Evolutionary conservation across 2,888 invertebrate genomes (phyloP).

Genomic region (Aporophyla lueneburgensis): DNA sequence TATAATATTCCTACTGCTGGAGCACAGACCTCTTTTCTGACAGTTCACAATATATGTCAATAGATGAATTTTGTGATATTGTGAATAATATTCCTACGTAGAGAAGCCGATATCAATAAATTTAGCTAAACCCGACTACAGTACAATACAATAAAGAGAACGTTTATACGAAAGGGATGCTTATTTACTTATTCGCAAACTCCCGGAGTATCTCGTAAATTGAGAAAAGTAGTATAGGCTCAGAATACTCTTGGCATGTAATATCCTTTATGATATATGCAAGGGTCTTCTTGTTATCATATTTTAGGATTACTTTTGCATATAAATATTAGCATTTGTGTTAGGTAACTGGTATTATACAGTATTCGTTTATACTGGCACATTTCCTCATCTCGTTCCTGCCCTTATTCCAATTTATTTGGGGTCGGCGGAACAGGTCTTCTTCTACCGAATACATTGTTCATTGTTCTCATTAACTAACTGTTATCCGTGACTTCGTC

Average conservation of each 20-base stretch:
- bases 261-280: slow-evolving; percentile 53
- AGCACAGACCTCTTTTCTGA: too few relatives aligned
- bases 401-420: background rate
- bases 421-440: background rate
- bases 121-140: slow-evolving; percentile 9
- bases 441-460: background rate
- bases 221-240: slow-evolving; percentile 37
- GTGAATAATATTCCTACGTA: background rate
- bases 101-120: slow-evolving; percentile 28
- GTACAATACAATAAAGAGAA: slow-evolving; percentile 69
- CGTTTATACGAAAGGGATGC: slow-evolving; percentile 67
- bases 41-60: background rate
- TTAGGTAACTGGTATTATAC: slow-evolving; percentile 12
- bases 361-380: background rate
- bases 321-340: slow-evolving; percentile 33
- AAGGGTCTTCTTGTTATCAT: slow-evolving; percentile 33
- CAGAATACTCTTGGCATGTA: slow-evolving; percentile 48
- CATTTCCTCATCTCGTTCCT: background rate
- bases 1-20: too few relatives aligned
- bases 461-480: background rate
- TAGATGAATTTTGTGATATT: slow-evolving; percentile 12
- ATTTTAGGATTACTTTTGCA: slow-evolving; percentile 35
- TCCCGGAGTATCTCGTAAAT: slow-evolving; percentile 53
- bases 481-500: too few relatives aligned
- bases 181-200: slow-evolving; percentile 54